Evolutionary conservation across 2,113 vertebrate species (phyloP).

Genomic region (Tragulus kanchil): DNA sequence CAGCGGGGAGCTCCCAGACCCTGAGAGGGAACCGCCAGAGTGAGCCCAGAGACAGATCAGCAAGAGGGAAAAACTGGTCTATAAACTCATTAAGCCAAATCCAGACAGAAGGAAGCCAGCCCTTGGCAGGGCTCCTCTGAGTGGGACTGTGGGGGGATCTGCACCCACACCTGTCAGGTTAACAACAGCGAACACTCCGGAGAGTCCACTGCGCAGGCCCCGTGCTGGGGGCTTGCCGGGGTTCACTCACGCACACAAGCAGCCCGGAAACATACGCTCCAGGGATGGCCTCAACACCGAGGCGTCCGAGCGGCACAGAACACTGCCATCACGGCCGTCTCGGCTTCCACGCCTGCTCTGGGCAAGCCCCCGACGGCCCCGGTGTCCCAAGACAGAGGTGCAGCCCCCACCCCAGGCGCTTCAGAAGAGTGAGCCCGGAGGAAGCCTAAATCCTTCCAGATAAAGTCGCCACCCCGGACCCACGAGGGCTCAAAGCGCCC

Average conservation of each 20-base stretch:
- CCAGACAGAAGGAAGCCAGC: neutral
- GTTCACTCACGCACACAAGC: fast-evolving
- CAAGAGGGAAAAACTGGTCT: no score
- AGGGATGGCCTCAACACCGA: fast-evolving
- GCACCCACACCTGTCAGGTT: fast-evolving
- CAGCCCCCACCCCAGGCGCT: fast-evolving
- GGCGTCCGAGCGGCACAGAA: fast-evolving
- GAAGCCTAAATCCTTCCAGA: no score
- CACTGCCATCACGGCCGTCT: fast-evolving
- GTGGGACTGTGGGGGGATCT: fast-evolving
- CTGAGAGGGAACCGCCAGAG: no score
- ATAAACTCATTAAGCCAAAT: neutral
- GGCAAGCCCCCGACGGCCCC: neutral
- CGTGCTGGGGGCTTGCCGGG: neutral
- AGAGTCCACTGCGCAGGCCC: no score
- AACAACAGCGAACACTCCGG: neutral
- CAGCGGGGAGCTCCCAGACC: neutral
- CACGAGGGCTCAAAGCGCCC: fast-evolving
- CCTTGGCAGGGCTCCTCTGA: fast-evolving
- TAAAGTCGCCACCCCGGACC: neutral
- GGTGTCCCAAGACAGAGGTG: neutral
- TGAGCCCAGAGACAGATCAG: neutral
- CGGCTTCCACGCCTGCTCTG: neutral
- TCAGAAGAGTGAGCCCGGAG: neutral
- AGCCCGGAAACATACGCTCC: fast-evolving